Conservation (phyloP, 1,140 invertebrate genomes). For the Bombus pyrosoma region DNA sequence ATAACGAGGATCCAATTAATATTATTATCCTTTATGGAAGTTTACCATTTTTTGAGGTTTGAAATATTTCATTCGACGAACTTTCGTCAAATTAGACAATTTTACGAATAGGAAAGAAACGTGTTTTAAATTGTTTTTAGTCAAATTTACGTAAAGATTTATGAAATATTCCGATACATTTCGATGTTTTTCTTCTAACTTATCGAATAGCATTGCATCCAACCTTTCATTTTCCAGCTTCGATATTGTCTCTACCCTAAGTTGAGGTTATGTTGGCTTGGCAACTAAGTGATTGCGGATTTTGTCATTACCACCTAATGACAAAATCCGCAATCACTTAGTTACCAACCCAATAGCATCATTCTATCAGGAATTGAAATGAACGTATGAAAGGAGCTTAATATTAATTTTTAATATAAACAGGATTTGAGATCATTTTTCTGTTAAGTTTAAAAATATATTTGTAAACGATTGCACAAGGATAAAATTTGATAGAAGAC, state of each 20-base stretch:
- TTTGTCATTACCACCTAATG: too few relatives aligned
- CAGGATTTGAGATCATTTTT: not conserved
- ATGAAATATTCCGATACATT: slow-evolving; percentile 17
- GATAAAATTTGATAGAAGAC: too few relatives aligned
- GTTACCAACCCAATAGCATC: not conserved
- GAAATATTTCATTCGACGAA: not conserved
- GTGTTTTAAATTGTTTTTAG: not conserved
- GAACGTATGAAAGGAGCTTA: slow-evolving; percentile 13
- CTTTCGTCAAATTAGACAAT: not conserved
- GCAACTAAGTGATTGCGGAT: too few relatives aligned
- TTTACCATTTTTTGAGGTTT: not conserved
- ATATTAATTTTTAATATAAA: not conserved
- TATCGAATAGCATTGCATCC: slow-evolving; percentile 4
- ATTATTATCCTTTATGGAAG: not conserved
- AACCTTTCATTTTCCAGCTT: not conserved
- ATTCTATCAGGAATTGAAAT: not conserved
- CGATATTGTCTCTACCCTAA: slow-evolving; percentile 13
- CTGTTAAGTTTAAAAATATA: too few relatives aligned
- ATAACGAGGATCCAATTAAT: not conserved
- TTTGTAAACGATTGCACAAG: too few relatives aligned
- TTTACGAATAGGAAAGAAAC: not conserved
- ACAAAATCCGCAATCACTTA: too few relatives aligned
- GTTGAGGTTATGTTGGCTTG: too few relatives aligned
- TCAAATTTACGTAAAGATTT: not conserved
- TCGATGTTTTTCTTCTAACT: slow-evolving; percentile 57